A percentile compares a stretch with the other conserved stretches of the same genome.
Conservation (phyloP, 1,140 invertebrate species). For the Pantala flavescens region DNA sequence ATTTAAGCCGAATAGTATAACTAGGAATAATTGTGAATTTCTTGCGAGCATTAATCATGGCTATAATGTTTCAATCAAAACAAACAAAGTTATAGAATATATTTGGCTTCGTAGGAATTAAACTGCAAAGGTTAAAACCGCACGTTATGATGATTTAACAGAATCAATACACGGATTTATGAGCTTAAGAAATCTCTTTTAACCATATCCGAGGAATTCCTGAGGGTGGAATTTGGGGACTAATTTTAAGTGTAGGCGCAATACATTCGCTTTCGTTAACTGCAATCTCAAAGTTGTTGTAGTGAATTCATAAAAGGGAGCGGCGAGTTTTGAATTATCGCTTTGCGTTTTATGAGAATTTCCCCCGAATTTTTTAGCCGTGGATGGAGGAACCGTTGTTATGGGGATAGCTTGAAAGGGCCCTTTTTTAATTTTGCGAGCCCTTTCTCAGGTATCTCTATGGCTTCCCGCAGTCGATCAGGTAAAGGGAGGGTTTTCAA, state of each 20-base stretch:
- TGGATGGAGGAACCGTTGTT: not conserved
- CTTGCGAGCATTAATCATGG: too few relatives aligned
- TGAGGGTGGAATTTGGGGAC: not conserved
- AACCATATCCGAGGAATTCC: not conserved
- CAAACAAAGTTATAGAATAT: too few relatives aligned
- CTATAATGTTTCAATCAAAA: too few relatives aligned
- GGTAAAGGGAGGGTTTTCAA: not conserved
- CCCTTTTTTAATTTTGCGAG: not conserved
- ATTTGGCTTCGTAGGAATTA: too few relatives aligned
- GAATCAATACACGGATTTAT: too few relatives aligned
- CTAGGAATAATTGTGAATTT: too few relatives aligned
- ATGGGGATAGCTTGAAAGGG: not conserved
- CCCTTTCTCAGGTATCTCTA: not conserved
- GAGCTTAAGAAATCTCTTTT: too few relatives aligned
- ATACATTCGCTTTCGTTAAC: not conserved
- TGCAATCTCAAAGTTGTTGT: not conserved
- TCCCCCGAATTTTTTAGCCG: not conserved
- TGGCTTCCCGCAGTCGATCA: conserved; percentile 6
- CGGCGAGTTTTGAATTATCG: not conserved
- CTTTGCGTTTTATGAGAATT: not conserved
- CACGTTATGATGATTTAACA: too few relatives aligned
- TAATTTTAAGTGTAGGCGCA: not conserved
- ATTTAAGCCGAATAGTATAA: too few relatives aligned
- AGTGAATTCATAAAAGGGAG: not conserved
- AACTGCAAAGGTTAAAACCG: too few relatives aligned